Percentiles rank a stretch among this genome's conserved stretches.
phyloP scores from a whole-genome alignment of 2,888 invertebrate species.

The Bombylius discolor region DNA sequence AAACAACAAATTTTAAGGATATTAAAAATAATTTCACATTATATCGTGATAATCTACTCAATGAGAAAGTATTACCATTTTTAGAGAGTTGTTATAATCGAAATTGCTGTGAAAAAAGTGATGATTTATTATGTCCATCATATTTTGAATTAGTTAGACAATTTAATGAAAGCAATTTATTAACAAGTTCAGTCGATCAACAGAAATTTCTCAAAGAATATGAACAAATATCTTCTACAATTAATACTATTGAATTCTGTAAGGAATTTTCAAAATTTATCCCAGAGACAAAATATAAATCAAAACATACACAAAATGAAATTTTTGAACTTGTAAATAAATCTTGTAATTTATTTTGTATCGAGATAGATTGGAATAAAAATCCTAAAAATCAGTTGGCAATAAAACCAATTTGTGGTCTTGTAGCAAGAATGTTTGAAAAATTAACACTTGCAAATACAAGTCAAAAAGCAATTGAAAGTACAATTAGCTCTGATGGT shows the following conservation, averaged over 20 bases:
- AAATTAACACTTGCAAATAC: too few relatives aligned
- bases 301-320: neutral
- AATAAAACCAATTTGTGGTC: neutral
- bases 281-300: neutral
- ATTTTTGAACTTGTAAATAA: too few relatives aligned
- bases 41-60: neutral
- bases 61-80: neutral
- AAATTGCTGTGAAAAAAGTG: neutral
- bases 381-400: neutral
- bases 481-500: too few relatives aligned
- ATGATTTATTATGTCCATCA: neutral
- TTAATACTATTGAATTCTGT: neutral
- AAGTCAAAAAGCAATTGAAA: too few relatives aligned
- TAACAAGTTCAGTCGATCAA: neutral
- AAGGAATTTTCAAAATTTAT: neutral
- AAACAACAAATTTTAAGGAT: too few relatives aligned
- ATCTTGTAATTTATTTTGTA: too few relatives aligned
- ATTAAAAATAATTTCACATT: neutral
- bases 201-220: neutral
- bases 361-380: neutral
- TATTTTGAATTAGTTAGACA: neutral
- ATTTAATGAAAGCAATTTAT: neutral
- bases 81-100: neutral
- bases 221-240: neutral
- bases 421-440: neutral